Percentiles rank a stretch among this genome's conserved stretches.
These are phyloP conservation scores for Drosophila prosaltans DNA, from an alignment of 1,140 invertebrate genomes.

Conservation along the genomic window DNA sequence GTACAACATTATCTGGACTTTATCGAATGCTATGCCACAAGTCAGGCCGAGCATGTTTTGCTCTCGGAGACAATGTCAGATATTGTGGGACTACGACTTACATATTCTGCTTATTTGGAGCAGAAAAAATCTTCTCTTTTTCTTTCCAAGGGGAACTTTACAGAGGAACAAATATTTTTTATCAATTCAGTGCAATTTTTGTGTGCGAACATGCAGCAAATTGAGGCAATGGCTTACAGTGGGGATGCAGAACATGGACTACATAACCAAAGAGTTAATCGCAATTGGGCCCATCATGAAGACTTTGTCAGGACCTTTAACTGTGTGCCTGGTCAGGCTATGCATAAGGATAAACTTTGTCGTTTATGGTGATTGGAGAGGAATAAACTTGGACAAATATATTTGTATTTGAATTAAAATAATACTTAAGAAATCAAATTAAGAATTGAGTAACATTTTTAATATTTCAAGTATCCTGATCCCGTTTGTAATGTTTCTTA, in stretches of 20 bases:
- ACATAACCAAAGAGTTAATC: conserved; percentile 58
- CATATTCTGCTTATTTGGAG: conserved; percentile 45
- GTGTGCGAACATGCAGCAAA: conserved; percentile 55
- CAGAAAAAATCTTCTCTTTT: background rate
- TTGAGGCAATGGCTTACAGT: conserved; percentile 18
- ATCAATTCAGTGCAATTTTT: conserved; percentile 66
- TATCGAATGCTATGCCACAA: conserved; percentile 39
- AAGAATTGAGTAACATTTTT: too few relatives aligned
- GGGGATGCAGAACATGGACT: conserved; percentile 49
- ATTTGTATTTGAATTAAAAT: background rate
- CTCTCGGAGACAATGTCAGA: conserved; percentile 59
- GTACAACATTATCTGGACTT: conserved; percentile 49
- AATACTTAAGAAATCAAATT: too few relatives aligned
- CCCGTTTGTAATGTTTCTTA: too few relatives aligned
- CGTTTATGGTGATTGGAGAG: conserved; percentile 43
- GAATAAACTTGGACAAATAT: background rate
- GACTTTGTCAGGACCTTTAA: conserved; percentile 55
- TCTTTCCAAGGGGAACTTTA: conserved; percentile 18
- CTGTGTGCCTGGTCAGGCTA: conserved; percentile 42
- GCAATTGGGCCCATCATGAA: conserved; percentile 63
- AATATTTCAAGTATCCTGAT: too few relatives aligned
- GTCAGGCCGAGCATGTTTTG: conserved; percentile 18
- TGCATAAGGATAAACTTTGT: conserved; percentile 45
- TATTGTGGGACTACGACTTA: conserved; percentile 56
- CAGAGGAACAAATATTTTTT: conserved; percentile 53